Conservation (phyloP, 2,797 vertebrate genomes). For the Bradypodion pumilum region DNA sequence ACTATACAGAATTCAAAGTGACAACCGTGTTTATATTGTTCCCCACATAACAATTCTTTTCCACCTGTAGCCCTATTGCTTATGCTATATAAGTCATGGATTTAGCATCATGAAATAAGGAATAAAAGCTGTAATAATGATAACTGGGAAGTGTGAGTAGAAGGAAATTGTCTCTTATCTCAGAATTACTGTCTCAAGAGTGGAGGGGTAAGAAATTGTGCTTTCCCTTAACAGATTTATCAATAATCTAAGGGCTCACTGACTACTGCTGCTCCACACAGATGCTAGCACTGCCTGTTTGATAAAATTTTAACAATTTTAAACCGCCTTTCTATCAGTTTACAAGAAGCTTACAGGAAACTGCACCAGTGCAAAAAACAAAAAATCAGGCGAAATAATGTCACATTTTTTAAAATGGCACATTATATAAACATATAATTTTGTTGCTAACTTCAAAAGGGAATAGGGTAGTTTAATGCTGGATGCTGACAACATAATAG, state of each 20-base stretch:
- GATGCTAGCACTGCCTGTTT: not conserved
- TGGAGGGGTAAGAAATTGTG: not conserved
- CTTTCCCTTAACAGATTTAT: not conserved
- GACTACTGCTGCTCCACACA: not conserved
- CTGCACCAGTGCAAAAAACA: not conserved
- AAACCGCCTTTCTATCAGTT: not conserved
- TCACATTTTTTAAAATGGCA: no score
- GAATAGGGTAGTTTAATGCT: not conserved
- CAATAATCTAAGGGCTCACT: not conserved
- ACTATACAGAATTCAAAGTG: not conserved
- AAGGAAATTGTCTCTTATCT: not conserved
- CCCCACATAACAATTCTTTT: not conserved
- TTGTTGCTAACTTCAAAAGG: not conserved
- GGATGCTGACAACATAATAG: constrained; percentile 1
- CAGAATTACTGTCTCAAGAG: not conserved
- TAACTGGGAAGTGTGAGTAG: not conserved
- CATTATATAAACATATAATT: not conserved
- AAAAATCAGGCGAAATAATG: constrained; percentile 1
- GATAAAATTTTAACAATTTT: not conserved
- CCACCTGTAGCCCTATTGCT: not conserved
- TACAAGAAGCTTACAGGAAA: not conserved
- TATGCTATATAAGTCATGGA: not conserved
- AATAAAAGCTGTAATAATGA: not conserved
- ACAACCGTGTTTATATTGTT: not conserved
- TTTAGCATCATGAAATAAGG: not conserved